Conservation (phyloP, 1,140 invertebrate genomes). For the Nephotettix cincticeps region DNA sequence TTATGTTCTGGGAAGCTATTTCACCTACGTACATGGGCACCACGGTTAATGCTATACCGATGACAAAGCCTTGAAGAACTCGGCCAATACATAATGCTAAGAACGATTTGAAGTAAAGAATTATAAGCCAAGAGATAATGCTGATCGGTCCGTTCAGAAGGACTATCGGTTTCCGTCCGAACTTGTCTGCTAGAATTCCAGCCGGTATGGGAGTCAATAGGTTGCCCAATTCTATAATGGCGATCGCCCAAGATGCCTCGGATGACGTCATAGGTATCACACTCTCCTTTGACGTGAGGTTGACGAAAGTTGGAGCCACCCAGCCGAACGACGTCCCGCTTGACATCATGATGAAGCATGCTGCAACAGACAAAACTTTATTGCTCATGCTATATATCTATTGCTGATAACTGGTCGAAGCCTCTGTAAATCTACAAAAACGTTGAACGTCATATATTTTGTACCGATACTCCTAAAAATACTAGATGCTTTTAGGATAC, state of each 20-base stretch:
- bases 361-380: too few relatives aligned
- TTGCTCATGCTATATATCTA: too few relatives aligned
- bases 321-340: constrained; percentile 67
- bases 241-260: constrained; percentile 44
- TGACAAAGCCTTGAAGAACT: constrained; percentile 56
- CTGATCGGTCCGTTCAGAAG: constrained; percentile 67
- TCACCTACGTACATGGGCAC: constrained; percentile 84
- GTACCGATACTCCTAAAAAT: too few relatives aligned
- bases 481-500: too few relatives aligned
- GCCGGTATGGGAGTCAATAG: constrained; percentile 24
- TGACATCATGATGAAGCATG: constrained; percentile 32
- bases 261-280: constrained; percentile 27
- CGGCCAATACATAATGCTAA: constrained; percentile 31
- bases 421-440: too few relatives aligned
- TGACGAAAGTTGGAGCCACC: constrained; percentile 69
- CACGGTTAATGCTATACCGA: constrained; percentile 72
- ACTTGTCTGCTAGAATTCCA: constrained; percentile 63
- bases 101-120: constrained; percentile 60
- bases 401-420: too few relatives aligned
- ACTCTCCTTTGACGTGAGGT: constrained; percentile 50
- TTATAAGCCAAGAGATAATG: constrained; percentile 70
- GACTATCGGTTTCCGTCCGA: constrained; percentile 72
- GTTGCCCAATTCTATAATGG: constrained; percentile 47
- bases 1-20: constrained; percentile 53
- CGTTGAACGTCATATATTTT: too few relatives aligned